Conservation (phyloP, 2,113 vertebrate genomes). For the Suricata suricatta region DNA sequence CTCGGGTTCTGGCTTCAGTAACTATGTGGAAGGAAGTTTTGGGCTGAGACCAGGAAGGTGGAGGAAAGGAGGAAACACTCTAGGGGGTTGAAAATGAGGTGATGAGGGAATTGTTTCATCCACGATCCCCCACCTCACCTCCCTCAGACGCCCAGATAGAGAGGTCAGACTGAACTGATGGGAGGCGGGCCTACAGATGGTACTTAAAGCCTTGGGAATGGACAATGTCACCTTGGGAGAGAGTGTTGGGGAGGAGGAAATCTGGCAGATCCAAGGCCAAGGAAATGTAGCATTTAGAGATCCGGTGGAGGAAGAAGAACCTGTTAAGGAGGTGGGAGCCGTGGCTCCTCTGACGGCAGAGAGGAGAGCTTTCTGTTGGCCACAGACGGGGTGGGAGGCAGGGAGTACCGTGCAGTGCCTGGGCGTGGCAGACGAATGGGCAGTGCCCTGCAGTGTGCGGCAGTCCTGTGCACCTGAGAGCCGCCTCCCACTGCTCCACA, state of each 20-base stretch:
- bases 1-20: neutral
- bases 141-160: neutral
- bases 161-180: neutral
- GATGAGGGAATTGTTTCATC: neutral
- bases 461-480: neutral
- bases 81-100: neutral
- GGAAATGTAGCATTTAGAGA: neutral
- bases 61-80: neutral
- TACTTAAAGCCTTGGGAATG: neutral
- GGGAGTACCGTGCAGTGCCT: accelerated
- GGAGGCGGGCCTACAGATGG: neutral
- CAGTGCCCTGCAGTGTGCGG: accelerated
- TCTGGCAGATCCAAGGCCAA: neutral
- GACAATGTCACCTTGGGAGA: neutral
- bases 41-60: neutral
- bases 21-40: neutral
- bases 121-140: neutral
- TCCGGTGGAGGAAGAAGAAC: neutral
- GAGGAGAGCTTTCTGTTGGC: neutral
- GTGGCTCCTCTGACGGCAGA: neutral
- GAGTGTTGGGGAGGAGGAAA: neutral
- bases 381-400: accelerated
- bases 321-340: too few species aligned
- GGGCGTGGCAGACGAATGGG: neutral
- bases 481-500: neutral